Percentiles rank a stretch among this genome's conserved stretches.
These are phyloP conservation scores for Nebria ingens DNA, from an alignment of 1,140 invertebrate species.

Conservation along the genomic window DNA sequence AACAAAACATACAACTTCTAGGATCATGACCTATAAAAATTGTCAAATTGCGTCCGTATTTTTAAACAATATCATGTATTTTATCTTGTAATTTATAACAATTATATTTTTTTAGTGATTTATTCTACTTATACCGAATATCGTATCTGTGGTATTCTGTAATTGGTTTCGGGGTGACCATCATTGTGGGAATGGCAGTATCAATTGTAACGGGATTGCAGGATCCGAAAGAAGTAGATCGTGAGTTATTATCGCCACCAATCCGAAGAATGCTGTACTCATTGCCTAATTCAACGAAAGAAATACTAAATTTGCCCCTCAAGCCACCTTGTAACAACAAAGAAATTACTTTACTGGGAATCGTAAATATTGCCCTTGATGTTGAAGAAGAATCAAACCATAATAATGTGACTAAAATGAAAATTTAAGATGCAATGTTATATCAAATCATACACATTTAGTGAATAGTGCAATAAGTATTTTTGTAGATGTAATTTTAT, in stretches of 20 bases:
- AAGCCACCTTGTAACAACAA: conserved; percentile 13
- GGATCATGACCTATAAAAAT: too few species aligned
- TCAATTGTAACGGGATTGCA: conserved; percentile 49
- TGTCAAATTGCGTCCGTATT: too few species aligned
- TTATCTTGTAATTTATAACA: neutral
- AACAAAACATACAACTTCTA: too few species aligned
- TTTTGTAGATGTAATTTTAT: neutral
- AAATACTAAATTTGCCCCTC: conserved; percentile 17
- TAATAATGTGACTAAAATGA: neutral
- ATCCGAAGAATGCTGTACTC: conserved; percentile 31
- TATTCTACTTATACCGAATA: conserved; percentile 45
- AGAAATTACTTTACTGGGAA: conserved; percentile 27
- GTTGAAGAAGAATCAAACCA: conserved; percentile 31
- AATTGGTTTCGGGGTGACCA: conserved; percentile 48
- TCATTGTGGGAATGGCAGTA: conserved; percentile 50
- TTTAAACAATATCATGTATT: too few species aligned
- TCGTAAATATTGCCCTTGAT: conserved; percentile 35
- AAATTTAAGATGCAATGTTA: conserved; percentile 1
- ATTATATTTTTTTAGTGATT: conserved; percentile 15
- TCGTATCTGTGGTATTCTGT: conserved; percentile 68
- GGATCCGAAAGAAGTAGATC: conserved; percentile 41
- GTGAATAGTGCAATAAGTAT: too few species aligned
- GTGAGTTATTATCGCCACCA: conserved; percentile 42
- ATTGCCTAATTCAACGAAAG: conserved; percentile 16
- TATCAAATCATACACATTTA: too few species aligned